These are phyloP conservation scores for Passer montanus DNA, from an alignment of 2,113 vertebrate species.

Conservation along the genomic window DNA sequence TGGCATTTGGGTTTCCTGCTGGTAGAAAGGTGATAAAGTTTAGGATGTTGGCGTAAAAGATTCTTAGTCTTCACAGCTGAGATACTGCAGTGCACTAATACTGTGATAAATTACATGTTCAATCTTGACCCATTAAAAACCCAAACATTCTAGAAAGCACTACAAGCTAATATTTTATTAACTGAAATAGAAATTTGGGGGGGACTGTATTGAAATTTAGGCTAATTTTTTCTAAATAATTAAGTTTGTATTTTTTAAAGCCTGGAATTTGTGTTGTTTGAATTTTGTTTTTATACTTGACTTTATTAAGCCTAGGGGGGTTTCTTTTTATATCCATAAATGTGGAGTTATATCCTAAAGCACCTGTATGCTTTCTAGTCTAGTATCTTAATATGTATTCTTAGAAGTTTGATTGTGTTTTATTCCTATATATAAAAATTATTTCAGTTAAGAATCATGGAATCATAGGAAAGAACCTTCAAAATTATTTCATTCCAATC, in stretches of 20 bases:
- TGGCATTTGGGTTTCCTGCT: constrained; percentile 14
- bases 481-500: background rate
- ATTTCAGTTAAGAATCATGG: background rate
- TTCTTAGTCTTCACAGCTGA: background rate
- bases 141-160: background rate
- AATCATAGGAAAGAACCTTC: background rate
- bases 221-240: background rate
- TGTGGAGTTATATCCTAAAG: background rate
- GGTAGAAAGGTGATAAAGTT: background rate
- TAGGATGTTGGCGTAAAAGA: background rate
- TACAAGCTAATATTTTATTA: background rate
- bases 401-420: background rate
- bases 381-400: background rate
- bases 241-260: background rate
- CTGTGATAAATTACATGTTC: background rate
- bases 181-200: background rate
- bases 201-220: background rate
- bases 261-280: background rate
- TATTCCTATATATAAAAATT: background rate
- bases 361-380: background rate
- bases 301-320: background rate
- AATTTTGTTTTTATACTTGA: background rate
- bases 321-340: background rate
- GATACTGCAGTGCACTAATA: background rate
- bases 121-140: background rate